Evolutionary conservation across 1,140 invertebrate genomes (phyloP).

Genomic region (Tigriopus japonicus): DNA sequence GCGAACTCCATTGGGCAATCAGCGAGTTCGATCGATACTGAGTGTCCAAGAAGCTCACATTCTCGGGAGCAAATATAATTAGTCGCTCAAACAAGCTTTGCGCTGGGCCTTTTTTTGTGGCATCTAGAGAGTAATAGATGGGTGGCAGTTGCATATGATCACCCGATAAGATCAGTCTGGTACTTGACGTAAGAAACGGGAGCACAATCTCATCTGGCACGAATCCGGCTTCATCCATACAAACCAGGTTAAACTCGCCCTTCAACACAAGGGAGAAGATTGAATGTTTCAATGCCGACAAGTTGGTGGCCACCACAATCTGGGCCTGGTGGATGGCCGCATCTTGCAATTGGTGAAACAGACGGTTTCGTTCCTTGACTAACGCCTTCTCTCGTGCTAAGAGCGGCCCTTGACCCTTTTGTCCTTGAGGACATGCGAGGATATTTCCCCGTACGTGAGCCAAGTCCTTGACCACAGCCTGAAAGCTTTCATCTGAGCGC

Average conservation of each 20-base stretch:
- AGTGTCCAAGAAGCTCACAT: neutral
- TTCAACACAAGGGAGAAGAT: neutral
- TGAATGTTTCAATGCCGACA: neutral
- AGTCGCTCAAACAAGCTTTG: neutral
- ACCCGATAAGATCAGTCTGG: neutral
- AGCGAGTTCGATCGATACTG: constrained; percentile 2
- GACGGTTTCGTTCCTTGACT: no score
- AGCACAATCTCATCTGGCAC: neutral
- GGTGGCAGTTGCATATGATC: constrained; percentile 13
- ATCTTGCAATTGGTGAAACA: neutral
- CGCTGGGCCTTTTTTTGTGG: neutral
- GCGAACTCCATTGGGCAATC: constrained; percentile 1
- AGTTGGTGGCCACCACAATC: neutral
- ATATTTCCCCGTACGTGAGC: no score
- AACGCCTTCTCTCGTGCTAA: no score
- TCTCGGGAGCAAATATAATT: neutral
- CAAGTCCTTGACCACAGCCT: no score
- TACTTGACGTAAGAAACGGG: neutral
- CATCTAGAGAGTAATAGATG: neutral
- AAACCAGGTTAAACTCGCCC: constrained; percentile 6
- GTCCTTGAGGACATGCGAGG: no score
- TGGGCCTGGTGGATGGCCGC: neutral
- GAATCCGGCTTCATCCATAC: constrained; percentile 12
- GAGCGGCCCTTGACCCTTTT: no score
- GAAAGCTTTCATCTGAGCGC: no score